Percentiles rank a stretch among this genome's conserved stretches.
Evolutionary conservation across 30 jellyfish, hydroid and myxozoan genomes (phyloP).

Genomic region (Rhopilema esculentum): DNA sequence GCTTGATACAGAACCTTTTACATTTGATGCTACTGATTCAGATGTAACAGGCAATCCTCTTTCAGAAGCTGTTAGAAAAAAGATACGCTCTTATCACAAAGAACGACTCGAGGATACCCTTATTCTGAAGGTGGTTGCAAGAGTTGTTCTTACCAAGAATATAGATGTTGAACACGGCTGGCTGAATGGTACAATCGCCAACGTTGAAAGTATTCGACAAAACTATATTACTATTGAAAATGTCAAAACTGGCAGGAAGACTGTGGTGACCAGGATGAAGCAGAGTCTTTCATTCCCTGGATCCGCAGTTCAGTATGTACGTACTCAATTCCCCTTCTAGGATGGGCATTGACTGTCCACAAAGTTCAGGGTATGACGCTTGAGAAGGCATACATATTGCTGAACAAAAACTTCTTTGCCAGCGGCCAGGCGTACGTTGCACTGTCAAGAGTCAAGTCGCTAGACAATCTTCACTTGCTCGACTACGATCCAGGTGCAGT

Average conservation of each 20-base stretch:
- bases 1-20: no score
- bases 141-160: not conserved
- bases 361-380: slow-evolving; percentile 15
- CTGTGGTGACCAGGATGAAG: not conserved
- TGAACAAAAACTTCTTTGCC: no score
- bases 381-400: no score
- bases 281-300: slow-evolving; percentile 13
- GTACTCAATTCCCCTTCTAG: slow-evolving; percentile 20
- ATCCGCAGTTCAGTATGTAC: not conserved
- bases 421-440: no score
- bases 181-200: slow-evolving; percentile 23
- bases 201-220: not conserved
- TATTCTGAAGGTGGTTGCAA: not conserved
- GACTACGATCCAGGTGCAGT: no score
- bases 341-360: slow-evolving; percentile 37
- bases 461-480: no score
- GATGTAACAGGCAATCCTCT: no score
- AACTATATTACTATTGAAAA: slow-evolving; percentile 3
- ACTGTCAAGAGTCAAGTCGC: no score
- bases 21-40: no score
- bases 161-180: slow-evolving; percentile 18
- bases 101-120: not conserved
- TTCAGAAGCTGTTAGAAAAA: not conserved
- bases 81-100: not conserved
- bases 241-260: not conserved